These are phyloP conservation scores for Pandemis heparana DNA, from an alignment of 2,888 invertebrate species.

Conservation along the genomic window DNA sequence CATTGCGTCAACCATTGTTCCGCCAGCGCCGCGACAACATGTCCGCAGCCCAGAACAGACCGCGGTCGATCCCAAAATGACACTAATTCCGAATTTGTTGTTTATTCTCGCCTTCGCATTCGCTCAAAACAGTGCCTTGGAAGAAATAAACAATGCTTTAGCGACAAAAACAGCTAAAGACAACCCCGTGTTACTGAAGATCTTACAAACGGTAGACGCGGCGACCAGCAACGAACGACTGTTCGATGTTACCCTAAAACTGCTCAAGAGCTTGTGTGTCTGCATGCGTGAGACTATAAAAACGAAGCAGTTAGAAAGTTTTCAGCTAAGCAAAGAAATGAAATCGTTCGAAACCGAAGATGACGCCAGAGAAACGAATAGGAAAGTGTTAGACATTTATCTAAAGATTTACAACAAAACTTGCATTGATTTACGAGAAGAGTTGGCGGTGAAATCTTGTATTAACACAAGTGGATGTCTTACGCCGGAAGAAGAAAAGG, in stretches of 20 bases:
- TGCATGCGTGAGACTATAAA: conserved; percentile 69
- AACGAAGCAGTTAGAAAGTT: conserved; percentile 53
- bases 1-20: conserved; percentile 65
- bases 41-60: conserved; percentile 57
- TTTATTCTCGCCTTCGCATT: conserved; percentile 49
- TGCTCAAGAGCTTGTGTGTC: conserved; percentile 70
- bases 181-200: conserved; percentile 62
- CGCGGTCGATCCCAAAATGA: conserved; percentile 60
- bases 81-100: conserved; percentile 50
- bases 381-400: conserved; percentile 60
- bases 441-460: conserved; percentile 55
- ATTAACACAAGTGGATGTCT: conserved; percentile 46
- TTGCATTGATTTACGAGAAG: conserved; percentile 62
- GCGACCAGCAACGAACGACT: conserved; percentile 66
- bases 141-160: conserved; percentile 46
- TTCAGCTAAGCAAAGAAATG: conserved; percentile 47
- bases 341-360: conserved; percentile 50
- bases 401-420: conserved; percentile 70
- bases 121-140: conserved; percentile 49
- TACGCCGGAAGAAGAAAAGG: conserved; percentile 43
- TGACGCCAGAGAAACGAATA: conserved; percentile 38
- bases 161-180: conserved; percentile 51
- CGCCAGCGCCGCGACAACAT: conserved; percentile 56
- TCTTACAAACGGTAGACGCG: conserved; percentile 67
- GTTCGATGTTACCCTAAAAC: conserved; percentile 65